Conservation (phyloP, 1,140 invertebrate species). For the Leucophenga varia region DNA sequence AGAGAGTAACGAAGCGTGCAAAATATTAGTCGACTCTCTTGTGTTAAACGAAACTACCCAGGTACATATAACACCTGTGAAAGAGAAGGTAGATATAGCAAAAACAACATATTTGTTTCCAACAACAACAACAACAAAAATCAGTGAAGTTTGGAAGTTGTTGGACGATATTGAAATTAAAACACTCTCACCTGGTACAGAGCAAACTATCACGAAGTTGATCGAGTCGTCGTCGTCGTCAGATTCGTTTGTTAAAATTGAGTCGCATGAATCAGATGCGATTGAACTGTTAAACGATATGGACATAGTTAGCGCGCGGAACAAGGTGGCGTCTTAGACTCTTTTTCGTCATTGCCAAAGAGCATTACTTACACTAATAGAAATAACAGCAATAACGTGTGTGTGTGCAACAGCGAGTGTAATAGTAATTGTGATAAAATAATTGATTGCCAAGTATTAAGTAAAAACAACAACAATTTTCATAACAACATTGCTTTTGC, state of each 20-base stretch:
- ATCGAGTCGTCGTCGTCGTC: not conserved
- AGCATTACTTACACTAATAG: slow-evolving; percentile 11
- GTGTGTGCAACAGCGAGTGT: not conserved
- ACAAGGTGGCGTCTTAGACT: no score
- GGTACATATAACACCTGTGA: slow-evolving; percentile 9
- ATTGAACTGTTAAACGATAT: slow-evolving; percentile 54
- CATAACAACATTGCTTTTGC: slow-evolving; percentile 43
- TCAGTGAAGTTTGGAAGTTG: slow-evolving; percentile 12
- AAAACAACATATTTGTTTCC: no score
- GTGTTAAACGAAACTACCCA: slow-evolving; percentile 1
- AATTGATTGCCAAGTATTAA: no score
- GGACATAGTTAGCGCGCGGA: slow-evolving; percentile 48
- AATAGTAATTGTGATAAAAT: no score
- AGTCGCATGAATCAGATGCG: slow-evolving; percentile 30
- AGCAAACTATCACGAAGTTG: slow-evolving; percentile 25
- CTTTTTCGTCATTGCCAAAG: not conserved
- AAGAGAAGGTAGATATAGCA: not conserved
- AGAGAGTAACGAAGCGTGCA: slow-evolving; percentile 42
- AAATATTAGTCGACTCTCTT: slow-evolving; percentile 41
- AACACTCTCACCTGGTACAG: slow-evolving; percentile 20
- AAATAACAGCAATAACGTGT: not conserved
- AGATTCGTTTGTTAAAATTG: slow-evolving; percentile 1
- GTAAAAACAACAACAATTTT: slow-evolving; percentile 25
- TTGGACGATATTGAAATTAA: slow-evolving; percentile 11
- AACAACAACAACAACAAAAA: no score